These are phyloP conservation scores for Platichthys flesus DNA, from an alignment of 2,113 vertebrate genomes.

Conservation along the genomic window DNA sequence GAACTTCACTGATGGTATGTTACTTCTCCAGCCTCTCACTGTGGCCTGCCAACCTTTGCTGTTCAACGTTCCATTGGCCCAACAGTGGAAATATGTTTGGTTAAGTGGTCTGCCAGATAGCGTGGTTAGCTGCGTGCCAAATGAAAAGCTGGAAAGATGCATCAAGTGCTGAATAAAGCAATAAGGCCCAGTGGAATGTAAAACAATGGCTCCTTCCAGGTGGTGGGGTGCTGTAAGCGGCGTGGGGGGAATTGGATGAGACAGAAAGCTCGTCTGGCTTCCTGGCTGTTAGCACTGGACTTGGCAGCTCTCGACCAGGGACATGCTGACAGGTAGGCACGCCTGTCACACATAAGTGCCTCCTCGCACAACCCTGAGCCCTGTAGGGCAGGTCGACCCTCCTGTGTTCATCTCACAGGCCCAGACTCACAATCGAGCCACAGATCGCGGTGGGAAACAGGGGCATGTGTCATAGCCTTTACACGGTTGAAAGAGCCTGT, in stretches of 20 bases:
- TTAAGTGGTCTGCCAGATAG: slow-evolving; percentile 48
- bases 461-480: slow-evolving; percentile 56
- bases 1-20: background rate
- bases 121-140: slow-evolving; percentile 11
- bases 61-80: slow-evolving; percentile 18
- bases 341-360: slow-evolving; percentile 75
- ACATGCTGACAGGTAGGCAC: slow-evolving; percentile 75
- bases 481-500: slow-evolving; percentile 44
- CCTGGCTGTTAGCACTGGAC: slow-evolving; percentile 75
- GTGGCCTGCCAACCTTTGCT: slow-evolving; percentile 6
- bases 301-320: slow-evolving; percentile 76
- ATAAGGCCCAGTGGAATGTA: slow-evolving; percentile 60
- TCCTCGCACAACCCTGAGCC: slow-evolving; percentile 49
- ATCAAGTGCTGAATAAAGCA: slow-evolving; percentile 66
- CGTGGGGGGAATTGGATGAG: slow-evolving; percentile 73
- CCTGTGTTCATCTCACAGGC: slow-evolving; percentile 15
- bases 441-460: slow-evolving; percentile 26
- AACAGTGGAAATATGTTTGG: slow-evolving; percentile 29
- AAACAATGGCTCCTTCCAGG: slow-evolving; percentile 75
- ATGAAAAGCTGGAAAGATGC: slow-evolving; percentile 55
- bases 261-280: slow-evolving; percentile 72
- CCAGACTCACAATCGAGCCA: slow-evolving; percentile 24
- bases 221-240: slow-evolving; percentile 59
- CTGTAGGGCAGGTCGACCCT: slow-evolving; percentile 57
- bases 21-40: background rate